Percentiles rank a stretch among this genome's conserved stretches.
Conservation (phyloP, 2,797 vertebrate genomes). For the Triplophysa yarkandensis region DNA sequence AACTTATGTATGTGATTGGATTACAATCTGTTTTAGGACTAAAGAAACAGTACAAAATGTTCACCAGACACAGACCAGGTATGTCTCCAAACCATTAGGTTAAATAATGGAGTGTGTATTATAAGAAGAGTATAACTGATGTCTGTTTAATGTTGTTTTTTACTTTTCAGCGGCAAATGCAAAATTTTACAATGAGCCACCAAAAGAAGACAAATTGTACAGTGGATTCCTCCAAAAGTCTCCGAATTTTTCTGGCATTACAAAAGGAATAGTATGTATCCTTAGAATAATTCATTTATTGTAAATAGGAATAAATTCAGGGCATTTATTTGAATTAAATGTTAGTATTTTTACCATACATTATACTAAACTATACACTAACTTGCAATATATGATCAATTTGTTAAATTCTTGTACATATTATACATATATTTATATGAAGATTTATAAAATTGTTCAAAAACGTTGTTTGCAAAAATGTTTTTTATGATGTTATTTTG, state of each 20-base stretch:
- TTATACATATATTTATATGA: too few species aligned
- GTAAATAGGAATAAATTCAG: too few species aligned
- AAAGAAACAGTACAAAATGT: neutral
- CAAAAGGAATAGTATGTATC: neutral
- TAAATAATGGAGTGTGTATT: neutral
- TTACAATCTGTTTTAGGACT: constrained; percentile 1
- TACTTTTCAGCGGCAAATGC: neutral
- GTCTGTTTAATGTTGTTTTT: neutral
- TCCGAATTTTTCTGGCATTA: neutral
- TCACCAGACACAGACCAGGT: constrained; percentile 14
- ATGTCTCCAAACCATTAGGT: neutral
- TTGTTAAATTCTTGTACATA: too few species aligned
- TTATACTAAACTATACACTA: too few species aligned
- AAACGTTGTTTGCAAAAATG: too few species aligned
- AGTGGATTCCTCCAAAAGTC: constrained; percentile 40
- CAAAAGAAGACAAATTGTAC: neutral
- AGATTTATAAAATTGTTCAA: too few species aligned
- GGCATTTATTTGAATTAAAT: too few species aligned
- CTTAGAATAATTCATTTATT: too few species aligned
- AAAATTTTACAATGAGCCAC: too few species aligned
- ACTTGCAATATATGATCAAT: too few species aligned
- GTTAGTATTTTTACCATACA: too few species aligned
- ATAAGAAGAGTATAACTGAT: neutral
- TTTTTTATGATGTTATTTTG: too few species aligned
- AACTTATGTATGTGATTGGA: neutral